Conservation (phyloP, 2,888 invertebrate species). For the Limnephilus rhombicus region DNA sequence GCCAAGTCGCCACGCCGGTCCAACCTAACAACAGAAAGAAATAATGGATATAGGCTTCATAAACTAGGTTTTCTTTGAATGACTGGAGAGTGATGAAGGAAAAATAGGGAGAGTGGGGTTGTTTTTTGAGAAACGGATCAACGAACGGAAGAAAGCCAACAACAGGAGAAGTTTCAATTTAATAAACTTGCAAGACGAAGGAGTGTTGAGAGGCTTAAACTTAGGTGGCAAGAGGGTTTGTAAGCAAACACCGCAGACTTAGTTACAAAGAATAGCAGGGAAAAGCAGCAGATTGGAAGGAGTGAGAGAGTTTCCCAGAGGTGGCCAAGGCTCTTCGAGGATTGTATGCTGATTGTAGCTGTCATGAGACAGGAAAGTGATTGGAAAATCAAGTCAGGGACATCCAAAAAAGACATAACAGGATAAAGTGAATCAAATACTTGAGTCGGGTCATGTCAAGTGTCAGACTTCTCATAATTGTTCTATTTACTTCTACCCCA, state of each 20-base stretch:
- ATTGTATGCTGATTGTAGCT: no score
- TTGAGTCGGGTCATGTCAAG: neutral
- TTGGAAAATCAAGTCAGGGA: no score
- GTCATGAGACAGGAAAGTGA: no score
- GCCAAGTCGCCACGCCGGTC: slow-evolving; percentile 98
- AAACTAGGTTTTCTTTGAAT: neutral
- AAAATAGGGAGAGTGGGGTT: no score
- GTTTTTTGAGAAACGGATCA: no score
- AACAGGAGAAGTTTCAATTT: neutral
- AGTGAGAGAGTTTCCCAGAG: no score
- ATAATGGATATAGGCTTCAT: neutral
- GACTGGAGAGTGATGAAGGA: neutral
- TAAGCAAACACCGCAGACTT: neutral
- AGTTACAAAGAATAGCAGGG: neutral
- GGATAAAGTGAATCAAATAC: no score
- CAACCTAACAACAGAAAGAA: slow-evolving; percentile 78
- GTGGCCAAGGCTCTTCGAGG: no score
- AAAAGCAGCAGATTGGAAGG: no score
- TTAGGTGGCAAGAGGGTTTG: neutral
- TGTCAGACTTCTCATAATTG: neutral
- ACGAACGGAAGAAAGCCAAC: neutral
- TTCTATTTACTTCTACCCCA: neutral
- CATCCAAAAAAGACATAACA: no score
- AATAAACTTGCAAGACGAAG: neutral
- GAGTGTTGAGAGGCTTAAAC: neutral